Conservation (phyloP, 2,797 vertebrate species). For the Eremophila alpestris region DNA sequence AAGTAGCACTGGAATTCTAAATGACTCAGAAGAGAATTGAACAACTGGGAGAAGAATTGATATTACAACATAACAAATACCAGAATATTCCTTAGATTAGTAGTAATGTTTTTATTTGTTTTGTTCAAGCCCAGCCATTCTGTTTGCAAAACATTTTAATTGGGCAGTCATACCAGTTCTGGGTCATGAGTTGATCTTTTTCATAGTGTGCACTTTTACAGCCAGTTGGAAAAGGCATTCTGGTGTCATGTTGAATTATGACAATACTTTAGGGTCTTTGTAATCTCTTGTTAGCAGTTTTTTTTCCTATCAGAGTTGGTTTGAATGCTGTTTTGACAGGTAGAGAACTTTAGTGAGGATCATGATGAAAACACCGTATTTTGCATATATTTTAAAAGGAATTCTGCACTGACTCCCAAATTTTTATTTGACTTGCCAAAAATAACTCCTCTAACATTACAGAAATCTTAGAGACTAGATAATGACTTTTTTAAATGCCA, state of each 20-base stretch:
- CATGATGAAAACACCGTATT: neutral
- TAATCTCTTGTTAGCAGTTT: neutral
- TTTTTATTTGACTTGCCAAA: conserved; percentile 2
- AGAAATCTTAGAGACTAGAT: neutral
- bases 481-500: conserved; percentile 59
- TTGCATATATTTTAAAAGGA: conserved; percentile 12
- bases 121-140: neutral
- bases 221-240: neutral
- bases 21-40: neutral
- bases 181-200: neutral
- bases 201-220: neutral
- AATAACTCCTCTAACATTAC: conserved; percentile 19
- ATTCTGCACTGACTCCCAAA: neutral
- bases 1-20: neutral
- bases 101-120: neutral
- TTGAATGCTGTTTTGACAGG: neutral
- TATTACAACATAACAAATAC: neutral
- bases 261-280: neutral
- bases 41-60: neutral
- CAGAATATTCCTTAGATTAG: neutral
- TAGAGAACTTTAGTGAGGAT: neutral
- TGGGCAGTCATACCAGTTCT: neutral
- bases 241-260: neutral
- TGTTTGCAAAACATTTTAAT: neutral
- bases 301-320: neutral